Conservation (phyloP, 2,797 vertebrate species). For the Chlorospingus semifuscus region DNA sequence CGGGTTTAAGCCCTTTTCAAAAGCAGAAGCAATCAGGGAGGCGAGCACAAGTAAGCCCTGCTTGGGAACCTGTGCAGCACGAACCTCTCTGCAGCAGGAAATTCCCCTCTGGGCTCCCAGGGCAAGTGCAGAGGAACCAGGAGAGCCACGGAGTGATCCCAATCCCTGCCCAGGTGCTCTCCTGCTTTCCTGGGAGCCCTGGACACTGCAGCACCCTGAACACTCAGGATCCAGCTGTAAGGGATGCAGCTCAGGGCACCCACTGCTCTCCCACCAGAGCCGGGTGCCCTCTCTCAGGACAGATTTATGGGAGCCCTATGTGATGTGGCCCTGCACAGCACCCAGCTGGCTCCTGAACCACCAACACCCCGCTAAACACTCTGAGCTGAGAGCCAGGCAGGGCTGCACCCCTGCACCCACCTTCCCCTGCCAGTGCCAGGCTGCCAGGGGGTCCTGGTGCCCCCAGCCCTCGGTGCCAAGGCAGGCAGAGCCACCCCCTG, state of each 20-base stretch:
- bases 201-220: background rate
- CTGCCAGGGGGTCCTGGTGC: background rate
- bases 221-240: fast-evolving
- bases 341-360: background rate
- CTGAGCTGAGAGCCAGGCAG: background rate
- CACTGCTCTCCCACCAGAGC: background rate
- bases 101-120: background rate
- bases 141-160: fast-evolving
- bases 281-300: background rate
- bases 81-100: background rate
- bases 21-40: background rate
- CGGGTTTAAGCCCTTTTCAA: constrained; percentile 2
- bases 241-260: background rate
- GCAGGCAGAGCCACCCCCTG: background rate
- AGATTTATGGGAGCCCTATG: background rate
- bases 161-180: background rate
- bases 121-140: background rate
- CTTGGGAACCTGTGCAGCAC: background rate
- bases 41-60: background rate
- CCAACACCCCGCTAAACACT: fast-evolving
- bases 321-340: background rate
- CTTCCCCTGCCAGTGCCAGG: fast-evolving
- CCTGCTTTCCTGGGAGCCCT: fast-evolving
- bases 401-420: background rate
- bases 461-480: background rate